Base-by-base conservation (phyloP, 2,797 vertebrate genomes). In the Coregonus ussuriensis region DNA sequence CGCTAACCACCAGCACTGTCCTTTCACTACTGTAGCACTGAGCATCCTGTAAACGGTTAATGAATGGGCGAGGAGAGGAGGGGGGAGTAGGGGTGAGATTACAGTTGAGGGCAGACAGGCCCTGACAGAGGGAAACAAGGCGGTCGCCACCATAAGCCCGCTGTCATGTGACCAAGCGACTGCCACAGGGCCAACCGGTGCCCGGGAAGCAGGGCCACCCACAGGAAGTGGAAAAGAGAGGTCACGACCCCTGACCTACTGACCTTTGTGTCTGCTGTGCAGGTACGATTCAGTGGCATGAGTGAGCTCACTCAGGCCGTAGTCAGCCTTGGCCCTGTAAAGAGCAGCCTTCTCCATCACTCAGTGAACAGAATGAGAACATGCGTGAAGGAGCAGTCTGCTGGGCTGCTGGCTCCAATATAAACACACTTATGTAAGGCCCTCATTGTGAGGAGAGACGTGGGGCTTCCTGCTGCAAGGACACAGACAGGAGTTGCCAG, bases 321-420 rank as follows among this genome's bases (percentile, higher is more conserved):
- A 59, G 6, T 59, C n/a, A 91, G 90, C 83, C 67, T 16, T 59
- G 75, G 76, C n/a, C 87, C 84, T 91, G 81, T 89, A 91, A 93
- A 93, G 89, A 90, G 90, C 88, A 89, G 89, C 82, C 82, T 90
- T 91, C 91, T 91, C 89, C 88, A 47, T 47, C 90, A 89, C 87
- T 87, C 85, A 85, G 83, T 88, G 86, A 81, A 90, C 88, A 93
- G 90, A 93, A 92, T 89, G 84, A 92, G 88, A 89, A 89, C 92
- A 91, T 84, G 91, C 89, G 88, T 79, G 87, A 88, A 90, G 87
- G 87, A 86, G 85, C 84, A 86, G 84, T 86, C 35, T 16, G 18
- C 56, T n/a, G 2, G 6, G 6, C 41, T 11, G 41, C 63, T 29
- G 25, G 21, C 89, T 87, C 88, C 82, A 86, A 88, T 87, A 89